Conservation (phyloP, 2,797 vertebrate genomes). For the Cyclura pinguis region DNA sequence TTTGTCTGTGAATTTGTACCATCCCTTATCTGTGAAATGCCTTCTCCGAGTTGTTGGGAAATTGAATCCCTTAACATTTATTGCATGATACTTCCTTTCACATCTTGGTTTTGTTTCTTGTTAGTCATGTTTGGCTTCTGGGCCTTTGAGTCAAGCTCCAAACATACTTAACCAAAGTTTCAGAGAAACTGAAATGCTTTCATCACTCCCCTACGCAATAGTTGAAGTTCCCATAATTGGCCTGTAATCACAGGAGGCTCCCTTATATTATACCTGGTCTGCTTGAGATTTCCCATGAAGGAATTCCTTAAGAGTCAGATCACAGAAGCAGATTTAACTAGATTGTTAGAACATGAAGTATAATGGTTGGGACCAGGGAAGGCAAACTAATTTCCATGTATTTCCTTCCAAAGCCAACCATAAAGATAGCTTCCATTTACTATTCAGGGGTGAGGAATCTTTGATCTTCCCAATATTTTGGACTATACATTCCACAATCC, state of each 20-base stretch:
- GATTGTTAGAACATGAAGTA: not conserved
- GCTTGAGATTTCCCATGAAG: conserved; percentile 48
- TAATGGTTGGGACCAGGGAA: not conserved
- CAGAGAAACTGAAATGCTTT: conserved; percentile 50
- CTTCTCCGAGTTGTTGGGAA: conserved; percentile 54
- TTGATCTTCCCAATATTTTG: not conserved
- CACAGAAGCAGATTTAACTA: not conserved
- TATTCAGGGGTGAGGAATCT: not conserved
- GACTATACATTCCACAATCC: not conserved
- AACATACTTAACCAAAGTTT: conserved; percentile 55
- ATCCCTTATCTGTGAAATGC: conserved; percentile 61
- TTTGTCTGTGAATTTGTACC: conserved; percentile 41
- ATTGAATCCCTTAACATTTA: conserved; percentile 56
- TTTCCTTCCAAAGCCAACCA: not conserved
- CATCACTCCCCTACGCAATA: conserved; percentile 44
- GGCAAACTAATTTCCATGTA: not conserved
- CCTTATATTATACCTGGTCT: conserved; percentile 7
- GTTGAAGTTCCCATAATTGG: conserved; percentile 46
- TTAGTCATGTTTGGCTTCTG: conserved; percentile 55
- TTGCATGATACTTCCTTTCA: conserved; percentile 41
- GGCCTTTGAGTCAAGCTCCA: conserved; percentile 57
- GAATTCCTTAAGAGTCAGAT: conserved; percentile 23
- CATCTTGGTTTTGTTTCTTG: conserved; percentile 62
- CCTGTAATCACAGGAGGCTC: conserved; percentile 46
- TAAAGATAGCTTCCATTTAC: not conserved